Percentiles rank a stretch among this genome's conserved stretches.
Conservation (phyloP, 2,113 vertebrate species). For the Chloebia gouldiae region DNA sequence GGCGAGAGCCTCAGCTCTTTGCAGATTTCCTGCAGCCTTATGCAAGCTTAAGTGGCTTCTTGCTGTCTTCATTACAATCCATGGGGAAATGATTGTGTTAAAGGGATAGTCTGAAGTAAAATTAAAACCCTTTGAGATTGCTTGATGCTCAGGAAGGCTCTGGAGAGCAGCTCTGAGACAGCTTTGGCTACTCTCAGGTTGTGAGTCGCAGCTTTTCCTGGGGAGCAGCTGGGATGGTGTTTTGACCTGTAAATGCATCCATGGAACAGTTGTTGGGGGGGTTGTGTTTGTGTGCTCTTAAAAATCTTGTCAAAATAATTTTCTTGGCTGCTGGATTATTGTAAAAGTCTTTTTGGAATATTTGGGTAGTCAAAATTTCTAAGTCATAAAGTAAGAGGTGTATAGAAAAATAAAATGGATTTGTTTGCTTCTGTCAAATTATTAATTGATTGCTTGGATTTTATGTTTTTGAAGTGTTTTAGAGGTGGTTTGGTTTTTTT, state of each 20-base stretch:
- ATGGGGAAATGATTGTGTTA: rapidly evolving
- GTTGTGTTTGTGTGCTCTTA: background rate
- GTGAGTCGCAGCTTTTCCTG: rapidly evolving
- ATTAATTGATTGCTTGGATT: background rate
- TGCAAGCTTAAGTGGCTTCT: background rate
- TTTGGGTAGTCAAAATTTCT: background rate
- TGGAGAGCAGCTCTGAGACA: background rate
- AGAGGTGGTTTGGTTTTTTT: background rate
- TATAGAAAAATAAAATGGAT: background rate
- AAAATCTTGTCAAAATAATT: background rate
- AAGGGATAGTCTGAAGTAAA: background rate
- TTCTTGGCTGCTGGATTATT: background rate
- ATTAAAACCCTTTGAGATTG: background rate
- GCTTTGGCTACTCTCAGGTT: rapidly evolving
- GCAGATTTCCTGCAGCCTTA: background rate
- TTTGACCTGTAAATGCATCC: background rate
- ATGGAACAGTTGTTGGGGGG: rapidly evolving
- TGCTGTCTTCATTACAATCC: background rate
- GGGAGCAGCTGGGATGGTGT: background rate
- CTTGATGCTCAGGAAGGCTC: background rate
- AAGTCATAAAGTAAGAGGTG: background rate
- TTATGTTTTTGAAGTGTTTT: background rate
- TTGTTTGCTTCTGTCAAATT: background rate
- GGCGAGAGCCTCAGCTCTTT: background rate
- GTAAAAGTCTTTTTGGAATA: background rate